phyloP scores from a whole-genome alignment of 2,797 vertebrate genomes.

The Anguilla anguilla region DNA sequence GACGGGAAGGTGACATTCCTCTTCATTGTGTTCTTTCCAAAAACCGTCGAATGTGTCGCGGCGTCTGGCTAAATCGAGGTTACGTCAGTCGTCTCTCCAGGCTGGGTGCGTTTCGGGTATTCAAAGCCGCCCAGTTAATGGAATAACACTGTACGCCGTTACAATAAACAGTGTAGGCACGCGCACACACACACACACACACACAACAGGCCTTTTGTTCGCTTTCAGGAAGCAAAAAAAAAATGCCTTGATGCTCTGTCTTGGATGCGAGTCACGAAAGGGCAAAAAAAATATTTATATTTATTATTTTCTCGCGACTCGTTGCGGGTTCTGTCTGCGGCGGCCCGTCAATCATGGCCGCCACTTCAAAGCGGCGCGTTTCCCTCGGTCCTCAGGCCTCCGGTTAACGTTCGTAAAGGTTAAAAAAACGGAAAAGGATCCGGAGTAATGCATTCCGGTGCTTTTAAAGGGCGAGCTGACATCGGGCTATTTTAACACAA shows the following conservation, averaged over 20 bases:
- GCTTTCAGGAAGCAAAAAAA: slow-evolving; percentile 26
- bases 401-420: slow-evolving; percentile 46
- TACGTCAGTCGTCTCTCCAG: slow-evolving; percentile 31
- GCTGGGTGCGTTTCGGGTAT: slow-evolving; percentile 38
- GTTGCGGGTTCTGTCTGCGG: slow-evolving; percentile 34
- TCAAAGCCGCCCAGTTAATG: slow-evolving; percentile 35
- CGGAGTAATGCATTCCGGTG: slow-evolving; percentile 45
- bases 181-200: not conserved
- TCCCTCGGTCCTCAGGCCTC: slow-evolving; percentile 36
- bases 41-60: slow-evolving; percentile 41
- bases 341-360: slow-evolving; percentile 33
- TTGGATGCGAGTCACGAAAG: slow-evolving; percentile 32
- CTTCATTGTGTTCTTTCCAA: slow-evolving; percentile 37
- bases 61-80: slow-evolving; percentile 36
- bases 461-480: slow-evolving; percentile 55
- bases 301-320: slow-evolving; percentile 34
- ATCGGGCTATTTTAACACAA: slow-evolving; percentile 38
- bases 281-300: slow-evolving; percentile 1
- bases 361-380: not conserved
- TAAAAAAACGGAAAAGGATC: slow-evolving; percentile 48
- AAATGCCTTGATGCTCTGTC: slow-evolving; percentile 36
- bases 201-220: slow-evolving; percentile 48
- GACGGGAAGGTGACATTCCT: slow-evolving; percentile 51
- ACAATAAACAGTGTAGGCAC: slow-evolving; percentile 40
- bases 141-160: slow-evolving; percentile 29